These are phyloP conservation scores for Xestia c-nigrum DNA, from an alignment of 2,888 invertebrate species.

Conservation along the genomic window DNA sequence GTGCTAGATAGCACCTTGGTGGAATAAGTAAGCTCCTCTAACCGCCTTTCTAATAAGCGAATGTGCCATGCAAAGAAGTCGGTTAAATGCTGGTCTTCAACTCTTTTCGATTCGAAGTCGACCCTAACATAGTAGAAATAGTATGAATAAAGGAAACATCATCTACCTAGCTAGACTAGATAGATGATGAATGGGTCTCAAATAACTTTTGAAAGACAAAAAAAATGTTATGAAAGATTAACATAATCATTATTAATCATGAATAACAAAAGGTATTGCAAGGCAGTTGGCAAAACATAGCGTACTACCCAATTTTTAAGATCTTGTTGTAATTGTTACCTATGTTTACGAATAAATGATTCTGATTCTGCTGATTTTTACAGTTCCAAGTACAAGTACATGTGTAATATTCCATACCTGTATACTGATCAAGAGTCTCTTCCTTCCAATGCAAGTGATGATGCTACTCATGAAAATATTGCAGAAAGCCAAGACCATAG, in stretches of 20 bases:
- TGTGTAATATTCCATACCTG: constrained; percentile 69
- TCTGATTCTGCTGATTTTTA: neutral
- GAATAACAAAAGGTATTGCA: neutral
- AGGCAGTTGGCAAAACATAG: too few relatives aligned
- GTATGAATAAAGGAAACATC: too few relatives aligned
- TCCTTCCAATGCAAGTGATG: constrained; percentile 85
- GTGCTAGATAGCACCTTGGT: too few relatives aligned
- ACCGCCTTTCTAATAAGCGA: too few relatives aligned
- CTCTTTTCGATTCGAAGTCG: neutral
- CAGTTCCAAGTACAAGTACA: neutral
- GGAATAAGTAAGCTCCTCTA: too few relatives aligned
- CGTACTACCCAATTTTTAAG: too few relatives aligned
- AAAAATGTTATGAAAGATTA: neutral
- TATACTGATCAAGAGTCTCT: constrained; percentile 82
- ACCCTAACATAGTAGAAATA: neutral
- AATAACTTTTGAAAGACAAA: neutral
- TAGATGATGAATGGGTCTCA: neutral
- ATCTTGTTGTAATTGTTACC: too few relatives aligned
- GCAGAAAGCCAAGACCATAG: constrained; percentile 72
- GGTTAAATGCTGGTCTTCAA: too few relatives aligned
- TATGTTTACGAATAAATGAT: too few relatives aligned
- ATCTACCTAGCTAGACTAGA: too few relatives aligned
- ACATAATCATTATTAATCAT: neutral
- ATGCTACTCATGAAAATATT: constrained; percentile 81
- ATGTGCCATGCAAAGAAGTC: too few relatives aligned